These are phyloP conservation scores for Dicerorhinus sumatrensis DNA, from an alignment of 2,113 vertebrate genomes.

Conservation along the genomic window DNA sequence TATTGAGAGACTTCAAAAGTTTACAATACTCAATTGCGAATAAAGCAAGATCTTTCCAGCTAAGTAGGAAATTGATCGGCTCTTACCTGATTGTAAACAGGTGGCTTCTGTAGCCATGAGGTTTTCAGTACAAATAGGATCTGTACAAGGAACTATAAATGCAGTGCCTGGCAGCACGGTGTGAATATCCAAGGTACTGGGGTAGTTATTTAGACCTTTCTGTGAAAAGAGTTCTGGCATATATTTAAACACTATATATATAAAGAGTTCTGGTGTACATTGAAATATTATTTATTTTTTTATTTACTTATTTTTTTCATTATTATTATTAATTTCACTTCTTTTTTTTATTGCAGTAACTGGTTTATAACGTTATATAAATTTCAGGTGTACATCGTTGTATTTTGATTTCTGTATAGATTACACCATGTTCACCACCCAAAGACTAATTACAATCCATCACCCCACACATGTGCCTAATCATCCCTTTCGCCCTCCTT, in stretches of 20 bases:
- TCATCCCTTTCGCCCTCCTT: too few relatives aligned
- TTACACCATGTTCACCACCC: too few relatives aligned
- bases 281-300: background rate
- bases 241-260: constrained; percentile 38
- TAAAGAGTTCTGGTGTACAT: background rate
- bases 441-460: too few relatives aligned
- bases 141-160: background rate
- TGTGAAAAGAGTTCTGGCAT: background rate
- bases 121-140: background rate
- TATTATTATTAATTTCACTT: background rate
- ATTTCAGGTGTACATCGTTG: too few relatives aligned
- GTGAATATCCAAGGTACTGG: background rate
- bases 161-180: background rate
- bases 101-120: background rate
- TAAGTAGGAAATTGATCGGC: background rate
- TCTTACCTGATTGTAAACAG: background rate
- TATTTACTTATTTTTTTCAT: background rate
- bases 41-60: constrained; percentile 22
- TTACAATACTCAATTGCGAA: constrained; percentile 40
- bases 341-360: too few relatives aligned
- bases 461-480: too few relatives aligned
- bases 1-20: constrained; percentile 8
- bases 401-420: too few relatives aligned
- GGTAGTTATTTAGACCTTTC: background rate
- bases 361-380: too few relatives aligned